Percentiles rank a stretch among this genome's conserved stretches.
Conservation (phyloP, 2,888 invertebrate species). For the Carpatolechia fugitivella region DNA sequence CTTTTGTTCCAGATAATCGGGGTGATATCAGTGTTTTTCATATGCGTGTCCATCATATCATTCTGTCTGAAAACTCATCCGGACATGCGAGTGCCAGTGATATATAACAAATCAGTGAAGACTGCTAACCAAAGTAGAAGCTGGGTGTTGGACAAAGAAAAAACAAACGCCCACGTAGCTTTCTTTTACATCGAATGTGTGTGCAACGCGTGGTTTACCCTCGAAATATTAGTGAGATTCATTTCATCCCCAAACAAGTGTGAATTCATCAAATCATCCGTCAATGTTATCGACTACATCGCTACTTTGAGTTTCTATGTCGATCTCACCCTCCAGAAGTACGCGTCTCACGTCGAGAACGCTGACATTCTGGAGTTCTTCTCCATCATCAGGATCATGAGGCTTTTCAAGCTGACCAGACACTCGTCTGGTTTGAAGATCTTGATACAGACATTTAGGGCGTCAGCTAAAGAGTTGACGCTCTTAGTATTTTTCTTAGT, state of each 20-base stretch:
- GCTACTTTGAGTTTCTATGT: conserved; percentile 99
- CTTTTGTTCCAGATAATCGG: conserved; percentile 93
- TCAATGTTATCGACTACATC: conserved; percentile 99
- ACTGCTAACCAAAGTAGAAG: conserved; percentile 86
- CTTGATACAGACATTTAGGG: conserved; percentile 97
- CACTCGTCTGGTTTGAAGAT: conserved; percentile 99
- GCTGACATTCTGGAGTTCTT: conserved; percentile 98
- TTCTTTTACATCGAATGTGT: conserved; percentile 99
- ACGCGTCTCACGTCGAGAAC: conserved; percentile 94
- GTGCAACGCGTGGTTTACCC: conserved; percentile 99
- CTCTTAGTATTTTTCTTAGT: conserved; percentile 98
- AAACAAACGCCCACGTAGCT: conserved; percentile 97
- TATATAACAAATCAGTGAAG: conserved; percentile 88
- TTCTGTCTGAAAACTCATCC: conserved; percentile 99
- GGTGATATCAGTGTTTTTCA: conserved; percentile 99
- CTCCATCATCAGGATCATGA: conserved; percentile 98
- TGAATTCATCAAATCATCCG: conserved; percentile 96
- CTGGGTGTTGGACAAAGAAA: conserved; percentile 93
- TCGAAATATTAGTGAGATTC: conserved; percentile 96
- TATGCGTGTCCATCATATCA: conserved; percentile 98
- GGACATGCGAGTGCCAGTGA: conserved; percentile 96
- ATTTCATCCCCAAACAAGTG: conserved; percentile 96
- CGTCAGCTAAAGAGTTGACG: conserved; percentile 97
- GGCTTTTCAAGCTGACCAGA: conserved; percentile 97
- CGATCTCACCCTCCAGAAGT: conserved; percentile 92